A percentile compares a stretch with the other conserved stretches of the same genome.
These are phyloP conservation scores for Phyllotreta striolata DNA, from an alignment of 2,888 invertebrate genomes.

Conservation along the genomic window DNA sequence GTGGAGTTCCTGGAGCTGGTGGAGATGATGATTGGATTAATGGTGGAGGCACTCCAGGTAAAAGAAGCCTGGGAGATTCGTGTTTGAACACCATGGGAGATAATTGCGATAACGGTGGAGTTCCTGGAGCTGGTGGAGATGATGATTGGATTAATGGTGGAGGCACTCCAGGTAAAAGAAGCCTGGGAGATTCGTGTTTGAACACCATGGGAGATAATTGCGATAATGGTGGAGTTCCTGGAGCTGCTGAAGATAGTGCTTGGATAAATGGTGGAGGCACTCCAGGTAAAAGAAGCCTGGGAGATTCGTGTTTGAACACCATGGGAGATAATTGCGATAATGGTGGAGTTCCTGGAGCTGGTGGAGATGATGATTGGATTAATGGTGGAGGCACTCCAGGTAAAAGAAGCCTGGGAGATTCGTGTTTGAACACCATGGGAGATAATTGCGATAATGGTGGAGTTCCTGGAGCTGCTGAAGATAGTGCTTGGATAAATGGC, in stretches of 20 bases:
- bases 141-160: background rate
- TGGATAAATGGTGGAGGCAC: constrained; percentile 42
- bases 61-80: constrained; percentile 36
- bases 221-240: constrained; percentile 47
- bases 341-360: constrained; percentile 62
- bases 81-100: constrained; percentile 64
- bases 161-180: constrained; percentile 31
- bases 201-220: constrained; percentile 66
- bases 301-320: constrained; percentile 65
- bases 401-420: constrained; percentile 53
- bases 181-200: no score
- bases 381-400: constrained; percentile 26
- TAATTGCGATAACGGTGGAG: constrained; percentile 59
- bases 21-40: constrained; percentile 53
- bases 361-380: constrained; percentile 49
- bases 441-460: constrained; percentile 64
- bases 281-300: constrained; percentile 51
- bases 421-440: constrained; percentile 65
- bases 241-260: constrained; percentile 58
- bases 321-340: constrained; percentile 67
- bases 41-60: constrained; percentile 53
- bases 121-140: constrained; percentile 30
- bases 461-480: constrained; percentile 61
- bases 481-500: constrained; percentile 45
- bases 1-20: constrained; percentile 37